Evolutionary conservation across 2,888 invertebrate genomes (phyloP), one percentile per base, ranked within the genome.

Genomic region (Oscheius sp.): DNA sequence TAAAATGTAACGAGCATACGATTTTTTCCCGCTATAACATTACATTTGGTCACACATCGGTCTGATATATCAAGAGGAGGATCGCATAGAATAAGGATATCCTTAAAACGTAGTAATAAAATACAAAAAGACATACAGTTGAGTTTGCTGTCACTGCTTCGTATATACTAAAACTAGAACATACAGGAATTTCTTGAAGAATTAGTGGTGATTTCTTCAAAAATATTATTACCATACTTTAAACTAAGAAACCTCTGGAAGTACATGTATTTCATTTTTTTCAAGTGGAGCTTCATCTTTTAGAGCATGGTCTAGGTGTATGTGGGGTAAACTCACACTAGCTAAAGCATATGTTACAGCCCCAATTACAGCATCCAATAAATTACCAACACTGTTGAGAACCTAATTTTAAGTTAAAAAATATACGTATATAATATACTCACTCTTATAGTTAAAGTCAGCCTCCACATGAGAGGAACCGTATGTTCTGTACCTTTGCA

Each of bases 201-300:
- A 12, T 33, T 6, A 67, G 14, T 8, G 47, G 20, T 17, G 45
- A 67, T 32, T 45, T 67, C 67, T 67, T n/a, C 26, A 57, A 22
- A n/a, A 2, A n/a, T n/a, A 41, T 8, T 22, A 12, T 38, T 32
- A 56, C 17, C 6, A n/a, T 54, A 12, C 32, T 9, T 5, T 9
- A 30, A 57, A 2, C 20, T 56, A 17, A 30, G 14, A 14, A 12
- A 67, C 67, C 59, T 67, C 33, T 1, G 47, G 47, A 28, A 59
- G 67, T 0, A 70, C 62, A 20, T 50, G 30, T n/a, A 77, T 77
- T 38, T 77, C 72, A 0, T 62, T 36, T 63, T 74, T 74, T 12
- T 74, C 73, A 33, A 77, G 71, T 12, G 63, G 64, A 2, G 74
- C 69, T 44, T 77, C 77, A 26, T 77, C 74, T 2, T 59, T 68